A percentile compares a stretch with the other conserved stretches of the same genome.
These are phyloP conservation scores for Dipodomys spectabilis DNA, from an alignment of 2,113 vertebrate species.

Conservation along the genomic window DNA sequence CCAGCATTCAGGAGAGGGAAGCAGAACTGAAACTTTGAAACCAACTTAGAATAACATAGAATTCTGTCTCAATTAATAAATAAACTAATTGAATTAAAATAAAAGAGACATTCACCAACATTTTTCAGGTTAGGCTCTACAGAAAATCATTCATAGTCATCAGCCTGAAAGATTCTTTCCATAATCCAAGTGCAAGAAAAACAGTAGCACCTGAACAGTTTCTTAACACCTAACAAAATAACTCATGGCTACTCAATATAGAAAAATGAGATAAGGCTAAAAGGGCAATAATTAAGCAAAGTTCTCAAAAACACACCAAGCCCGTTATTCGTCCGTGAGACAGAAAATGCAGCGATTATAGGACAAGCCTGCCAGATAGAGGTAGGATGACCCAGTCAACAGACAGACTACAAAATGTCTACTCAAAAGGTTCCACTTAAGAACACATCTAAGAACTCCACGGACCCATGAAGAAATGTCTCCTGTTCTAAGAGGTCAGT, in stretches of 20 bases:
- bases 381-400: not conserved
- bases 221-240: not conserved
- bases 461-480: not conserved
- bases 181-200: not conserved
- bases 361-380: not conserved
- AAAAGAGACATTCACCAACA: slow-evolving; percentile 29
- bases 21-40: too few species aligned
- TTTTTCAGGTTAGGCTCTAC: not conserved
- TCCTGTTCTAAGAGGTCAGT: not conserved
- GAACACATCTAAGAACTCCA: too few species aligned
- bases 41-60: too few species aligned
- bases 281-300: not conserved
- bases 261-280: not conserved
- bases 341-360: not conserved
- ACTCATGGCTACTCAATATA: not conserved
- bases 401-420: not conserved
- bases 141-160: not conserved
- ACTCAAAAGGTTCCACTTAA: too few species aligned
- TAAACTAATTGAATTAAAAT: not conserved
- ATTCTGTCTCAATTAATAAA: too few species aligned
- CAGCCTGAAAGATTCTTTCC: not conserved
- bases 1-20: too few species aligned
- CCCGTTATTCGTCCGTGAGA: not conserved
- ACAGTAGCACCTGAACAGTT: not conserved
- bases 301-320: not conserved